Evolutionary conservation across 2,888 invertebrate species (phyloP).

Genomic region (Pseudolycoriella hygida): DNA sequence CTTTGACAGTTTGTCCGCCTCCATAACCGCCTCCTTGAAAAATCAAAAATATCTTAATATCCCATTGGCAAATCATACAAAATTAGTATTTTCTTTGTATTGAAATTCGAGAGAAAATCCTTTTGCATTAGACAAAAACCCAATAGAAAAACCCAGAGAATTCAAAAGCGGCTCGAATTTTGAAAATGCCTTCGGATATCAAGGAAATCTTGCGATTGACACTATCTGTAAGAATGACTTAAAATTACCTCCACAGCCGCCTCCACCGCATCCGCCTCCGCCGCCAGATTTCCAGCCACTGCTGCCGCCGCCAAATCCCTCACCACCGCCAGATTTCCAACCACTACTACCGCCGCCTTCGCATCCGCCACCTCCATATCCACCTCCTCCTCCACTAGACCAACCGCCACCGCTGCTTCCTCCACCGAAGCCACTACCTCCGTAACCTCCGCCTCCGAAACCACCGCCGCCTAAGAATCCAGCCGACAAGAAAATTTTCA

Average conservation of each 20-base stretch:
- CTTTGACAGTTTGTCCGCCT: neutral
- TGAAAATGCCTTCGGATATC: no score
- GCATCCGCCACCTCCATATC: neutral
- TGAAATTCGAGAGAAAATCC: no score
- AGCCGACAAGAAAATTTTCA: neutral
- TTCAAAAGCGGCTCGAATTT: no score
- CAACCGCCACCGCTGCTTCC: neutral
- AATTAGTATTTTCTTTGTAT: no score
- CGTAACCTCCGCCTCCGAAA: neutral
- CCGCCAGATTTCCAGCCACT: neutral
- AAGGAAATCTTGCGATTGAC: no score
- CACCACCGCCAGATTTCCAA: neutral
- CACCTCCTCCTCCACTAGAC: neutral
- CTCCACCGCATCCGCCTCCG: neutral
- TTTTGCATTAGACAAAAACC: no score
- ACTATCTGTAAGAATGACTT: no score
- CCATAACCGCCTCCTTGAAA: neutral
- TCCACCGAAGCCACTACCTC: constrained; percentile 1
- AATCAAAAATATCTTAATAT: no score
- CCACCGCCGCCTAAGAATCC: constrained; percentile 4
- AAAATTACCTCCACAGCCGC: neutral
- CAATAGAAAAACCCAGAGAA: no score
- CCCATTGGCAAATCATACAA: no score
- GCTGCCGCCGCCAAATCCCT: neutral
- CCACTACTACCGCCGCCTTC: neutral